phyloP scores from a whole-genome alignment of 2,888 invertebrate genomes.

The Sphaeridia pumilis region DNA sequence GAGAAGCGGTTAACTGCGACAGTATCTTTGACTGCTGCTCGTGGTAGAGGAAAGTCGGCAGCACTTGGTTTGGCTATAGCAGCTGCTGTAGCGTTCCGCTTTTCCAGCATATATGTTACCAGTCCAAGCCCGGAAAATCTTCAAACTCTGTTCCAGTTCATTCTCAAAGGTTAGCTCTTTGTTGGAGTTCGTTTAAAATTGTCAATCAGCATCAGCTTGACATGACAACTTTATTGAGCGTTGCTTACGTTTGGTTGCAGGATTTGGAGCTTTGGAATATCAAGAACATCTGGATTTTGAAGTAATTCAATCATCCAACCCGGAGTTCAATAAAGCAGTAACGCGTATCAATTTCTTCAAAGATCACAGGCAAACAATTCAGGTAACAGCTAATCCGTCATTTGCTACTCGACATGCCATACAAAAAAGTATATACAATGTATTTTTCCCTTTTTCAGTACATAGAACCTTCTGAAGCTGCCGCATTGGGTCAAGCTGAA shows the following conservation, averaged over 20 bases:
- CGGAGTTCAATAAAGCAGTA: constrained; percentile 91
- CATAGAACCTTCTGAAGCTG: constrained; percentile 83
- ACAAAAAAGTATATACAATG: background rate
- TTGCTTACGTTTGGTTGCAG: constrained; percentile 32
- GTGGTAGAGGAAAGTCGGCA: constrained; percentile 97
- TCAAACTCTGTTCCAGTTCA: constrained; percentile 92
- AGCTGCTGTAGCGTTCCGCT: constrained; percentile 68
- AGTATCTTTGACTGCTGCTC: constrained; percentile 85
- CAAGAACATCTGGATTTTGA: constrained; percentile 94
- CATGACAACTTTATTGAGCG: background rate
- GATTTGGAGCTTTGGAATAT: constrained; percentile 84
- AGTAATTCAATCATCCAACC: constrained; percentile 84
- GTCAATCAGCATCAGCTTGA: constrained; percentile 1
- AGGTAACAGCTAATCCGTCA: constrained; percentile 48
- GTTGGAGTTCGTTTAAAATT: background rate
- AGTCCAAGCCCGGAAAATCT: constrained; percentile 97
- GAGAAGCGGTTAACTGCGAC: constrained; percentile 75
- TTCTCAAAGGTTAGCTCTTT: constrained; percentile 61
- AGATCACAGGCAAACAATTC: constrained; percentile 85
- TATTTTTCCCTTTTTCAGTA: constrained; percentile 52
- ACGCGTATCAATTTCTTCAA: constrained; percentile 82
- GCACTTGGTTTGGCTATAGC: constrained; percentile 86
- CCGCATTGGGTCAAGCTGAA: constrained; percentile 83
- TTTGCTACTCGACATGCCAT: background rate
- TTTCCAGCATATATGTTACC: constrained; percentile 91